Base-by-base conservation (phyloP, 2,113 vertebrate species). In the Charina bottae region DNA sequence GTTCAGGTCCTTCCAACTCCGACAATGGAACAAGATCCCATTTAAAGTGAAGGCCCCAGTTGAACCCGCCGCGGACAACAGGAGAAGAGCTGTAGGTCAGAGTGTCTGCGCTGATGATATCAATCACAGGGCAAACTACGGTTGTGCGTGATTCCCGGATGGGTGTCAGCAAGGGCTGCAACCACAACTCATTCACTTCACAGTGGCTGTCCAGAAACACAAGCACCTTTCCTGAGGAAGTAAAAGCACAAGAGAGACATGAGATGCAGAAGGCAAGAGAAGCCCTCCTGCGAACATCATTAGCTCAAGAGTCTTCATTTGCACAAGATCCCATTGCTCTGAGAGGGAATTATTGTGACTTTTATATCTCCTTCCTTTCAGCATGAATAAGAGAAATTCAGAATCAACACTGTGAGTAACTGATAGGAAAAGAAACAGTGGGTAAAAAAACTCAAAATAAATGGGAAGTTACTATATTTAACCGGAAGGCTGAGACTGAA, bases 11-110 rank as follows among this genome's bases (percentile, higher is more conserved):
- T 64, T 95, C 97, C 28, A 99, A 97, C 59, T 99, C 98, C 0
- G 98, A 95, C 8, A 98, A 93, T 6, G 99, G 99, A 4, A 99
- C 98, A 0, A 99, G 98, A 92, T 99, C 99, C 99, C 99, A 99
- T 84, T 99, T 99, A 96, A 99, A 99, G 97, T 99, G 99, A 94
- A 99, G 98, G n/a, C 99, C 99, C 99, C 99, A 99, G 98, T 99
- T 99, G 93, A 99, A 99, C 4, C 99, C 99, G 0, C 99, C 99
- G 0, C 99, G 97, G 87, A 99, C 99, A 0, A 99, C 97, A 0
- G 99, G 99, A 0, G 99, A 99, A 0, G 99, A 97, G 90, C 98
- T 99, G 97, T 99, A 99, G 92, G 97, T 93, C 0, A 99, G 98
- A 0, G 99, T 99, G 97, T 99, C 99, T 0, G 99, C 99, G 0